Base-by-base conservation (phyloP, 2,888 invertebrate genomes). In the Listrodromus nycthemerus region DNA sequence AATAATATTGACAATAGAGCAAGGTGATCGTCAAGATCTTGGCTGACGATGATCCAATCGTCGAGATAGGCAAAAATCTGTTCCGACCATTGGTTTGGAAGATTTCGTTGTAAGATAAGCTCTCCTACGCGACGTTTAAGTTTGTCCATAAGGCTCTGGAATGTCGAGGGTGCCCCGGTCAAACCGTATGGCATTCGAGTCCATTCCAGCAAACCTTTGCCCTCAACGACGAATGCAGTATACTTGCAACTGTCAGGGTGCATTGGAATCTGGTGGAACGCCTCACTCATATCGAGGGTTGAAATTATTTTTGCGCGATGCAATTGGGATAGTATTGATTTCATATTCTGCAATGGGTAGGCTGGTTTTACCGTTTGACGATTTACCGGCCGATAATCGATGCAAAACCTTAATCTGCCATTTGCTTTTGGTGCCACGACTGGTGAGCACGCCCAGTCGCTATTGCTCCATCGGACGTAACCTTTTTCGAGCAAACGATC, bases 221-320 rank as follows among this genome's bases (percentile, higher is more conserved):
- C n/a, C n/a, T n/a, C n/a, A n/a, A n/a, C n/a, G n/a, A n/a, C n/a
- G n/a, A n/a, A n/a, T n/a, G n/a, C n/a, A n/a, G n/a, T n/a, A n/a
- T n/a, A n/a, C n/a, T n/a, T n/a, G n/a, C n/a, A n/a, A n/a, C n/a
- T n/a, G n/a, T n/a, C n/a, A n/a, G n/a, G n/a, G n/a, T n/a, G n/a
- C n/a, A n/a, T n/a, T n/a, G n/a, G n/a, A n/a, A n/a, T n/a, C n/a
- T n/a, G n/a, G n/a, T n/a, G n/a, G n/a, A n/a, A n/a, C n/a, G n/a
- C n/a, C n/a, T n/a, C n/a, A 10, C 85, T 85, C 76, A 80, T 76
- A n/a, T 85, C 82, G 3, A 85, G 61, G 1, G 85, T 80, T 27
- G 83, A 85, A 16, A 85, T 82, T 13, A 82, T 73, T 55, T 67
- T 82, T 0, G 83, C 83, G 5, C 76, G 19, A 37, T 83, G 76